Evolutionary conservation across 1,140 invertebrate genomes (phyloP).

Genomic region (Oscheius sp.): DNA sequence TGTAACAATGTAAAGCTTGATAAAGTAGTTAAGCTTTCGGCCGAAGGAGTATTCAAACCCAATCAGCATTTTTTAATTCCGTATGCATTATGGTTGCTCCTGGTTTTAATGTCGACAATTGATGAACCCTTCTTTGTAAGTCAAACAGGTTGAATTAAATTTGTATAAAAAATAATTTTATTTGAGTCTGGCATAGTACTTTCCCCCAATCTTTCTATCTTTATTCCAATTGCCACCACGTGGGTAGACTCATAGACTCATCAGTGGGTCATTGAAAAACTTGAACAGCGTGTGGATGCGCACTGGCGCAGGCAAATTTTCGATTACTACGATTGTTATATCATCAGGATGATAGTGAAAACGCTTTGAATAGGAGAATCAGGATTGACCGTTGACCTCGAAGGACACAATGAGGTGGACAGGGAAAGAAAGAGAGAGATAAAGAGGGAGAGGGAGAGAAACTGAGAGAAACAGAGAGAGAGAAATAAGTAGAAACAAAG

Average conservation of each 20-base stretch:
- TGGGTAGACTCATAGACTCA: neutral
- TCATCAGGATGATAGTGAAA: neutral
- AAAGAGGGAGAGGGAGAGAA: too few species aligned
- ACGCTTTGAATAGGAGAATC: neutral
- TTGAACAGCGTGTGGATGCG: neutral
- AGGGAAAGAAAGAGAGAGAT: constrained; percentile 3
- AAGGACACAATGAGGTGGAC: neutral
- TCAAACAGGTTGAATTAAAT: neutral
- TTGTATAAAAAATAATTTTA: neutral
- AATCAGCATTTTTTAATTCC: neutral
- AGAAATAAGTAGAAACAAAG: too few species aligned
- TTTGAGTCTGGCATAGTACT: neutral
- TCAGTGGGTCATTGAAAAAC: neutral
- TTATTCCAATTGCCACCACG: neutral
- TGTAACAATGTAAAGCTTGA: too few species aligned
- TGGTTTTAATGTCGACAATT: neutral
- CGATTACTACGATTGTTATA: neutral
- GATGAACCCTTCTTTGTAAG: neutral
- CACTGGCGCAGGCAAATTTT: neutral
- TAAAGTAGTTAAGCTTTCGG: neutral
- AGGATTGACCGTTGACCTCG: neutral
- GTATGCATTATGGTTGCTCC: neutral
- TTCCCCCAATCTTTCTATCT: neutral
- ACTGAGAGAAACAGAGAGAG: too few species aligned
- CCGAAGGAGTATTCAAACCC: neutral